Evolutionary conservation across 2,888 invertebrate genomes (phyloP).

Genomic region (Sepiola atlantica): DNA sequence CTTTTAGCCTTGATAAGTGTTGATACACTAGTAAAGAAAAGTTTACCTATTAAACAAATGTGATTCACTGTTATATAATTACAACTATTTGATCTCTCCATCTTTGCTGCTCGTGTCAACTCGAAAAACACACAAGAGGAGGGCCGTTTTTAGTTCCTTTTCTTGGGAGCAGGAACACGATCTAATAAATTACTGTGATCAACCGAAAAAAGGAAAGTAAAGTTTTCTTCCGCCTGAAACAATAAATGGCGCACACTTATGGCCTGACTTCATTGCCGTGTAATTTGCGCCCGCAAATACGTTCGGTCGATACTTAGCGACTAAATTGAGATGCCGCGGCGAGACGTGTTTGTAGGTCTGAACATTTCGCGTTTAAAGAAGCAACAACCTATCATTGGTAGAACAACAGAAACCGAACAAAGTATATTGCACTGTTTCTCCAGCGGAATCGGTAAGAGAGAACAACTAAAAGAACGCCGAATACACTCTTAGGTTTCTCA

Average conservation of each 20-base stretch:
- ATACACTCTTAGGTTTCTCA: background rate
- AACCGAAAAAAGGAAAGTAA: background rate
- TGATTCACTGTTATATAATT: background rate
- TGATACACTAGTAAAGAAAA: too few relatives aligned
- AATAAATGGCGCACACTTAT: background rate
- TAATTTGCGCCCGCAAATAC: background rate
- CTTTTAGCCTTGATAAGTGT: too few relatives aligned
- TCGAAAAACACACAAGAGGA: background rate
- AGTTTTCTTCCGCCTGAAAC: background rate
- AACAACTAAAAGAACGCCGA: background rate
- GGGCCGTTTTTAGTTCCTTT: background rate
- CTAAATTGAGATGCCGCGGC: background rate
- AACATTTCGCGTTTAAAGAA: background rate
- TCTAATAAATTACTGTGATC: background rate
- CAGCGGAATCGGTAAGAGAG: background rate
- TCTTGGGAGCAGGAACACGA: background rate
- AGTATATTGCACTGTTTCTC: background rate
- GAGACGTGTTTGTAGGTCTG: background rate
- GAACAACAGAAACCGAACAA: background rate
- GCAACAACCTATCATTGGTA: background rate
- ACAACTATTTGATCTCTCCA: background rate
- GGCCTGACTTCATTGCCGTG: background rate
- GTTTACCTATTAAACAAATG: too few relatives aligned
- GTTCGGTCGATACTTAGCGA: background rate
- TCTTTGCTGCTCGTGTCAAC: background rate